These are phyloP conservation scores for Tridacna crocea DNA, from an alignment of 2,888 invertebrate species.

Conservation along the genomic window DNA sequence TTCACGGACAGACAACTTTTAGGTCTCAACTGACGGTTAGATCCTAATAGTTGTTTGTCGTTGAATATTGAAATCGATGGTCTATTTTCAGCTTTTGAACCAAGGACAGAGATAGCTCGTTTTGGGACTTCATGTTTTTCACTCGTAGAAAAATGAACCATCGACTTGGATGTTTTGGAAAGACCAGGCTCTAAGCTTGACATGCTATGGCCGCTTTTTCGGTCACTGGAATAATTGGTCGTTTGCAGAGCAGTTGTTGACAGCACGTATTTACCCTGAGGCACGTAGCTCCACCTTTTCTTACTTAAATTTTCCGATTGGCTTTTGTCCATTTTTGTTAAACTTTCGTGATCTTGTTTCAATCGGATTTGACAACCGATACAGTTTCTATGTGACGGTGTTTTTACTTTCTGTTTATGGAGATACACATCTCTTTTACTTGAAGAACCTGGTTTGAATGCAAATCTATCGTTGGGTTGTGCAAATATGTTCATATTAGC, in stretches of 20 bases:
- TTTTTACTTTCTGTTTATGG: slow-evolving; percentile 34
- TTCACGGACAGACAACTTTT: background rate
- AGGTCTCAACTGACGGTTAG: background rate
- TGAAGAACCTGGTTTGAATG: slow-evolving; percentile 58
- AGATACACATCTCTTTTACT: slow-evolving; percentile 39
- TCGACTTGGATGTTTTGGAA: background rate
- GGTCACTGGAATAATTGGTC: background rate
- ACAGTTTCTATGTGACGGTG: slow-evolving; percentile 57
- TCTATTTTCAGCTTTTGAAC: background rate
- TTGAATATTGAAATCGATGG: background rate
- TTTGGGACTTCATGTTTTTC: background rate
- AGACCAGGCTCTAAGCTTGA: background rate
- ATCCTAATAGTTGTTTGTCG: background rate
- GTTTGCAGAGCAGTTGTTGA: slow-evolving; percentile 34
- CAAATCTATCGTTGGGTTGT: slow-evolving; percentile 58
- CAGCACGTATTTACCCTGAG: slow-evolving; percentile 55
- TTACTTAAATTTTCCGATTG: slow-evolving; percentile 39
- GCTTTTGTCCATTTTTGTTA: slow-evolving; percentile 23
- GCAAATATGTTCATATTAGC: background rate
- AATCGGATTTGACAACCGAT: slow-evolving; percentile 67
- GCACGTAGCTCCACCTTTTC: slow-evolving; percentile 62
- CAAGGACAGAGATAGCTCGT: background rate
- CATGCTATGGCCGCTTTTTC: background rate
- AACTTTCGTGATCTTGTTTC: slow-evolving; percentile 51
- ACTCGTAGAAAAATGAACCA: background rate